Evolutionary conservation across 2,888 invertebrate species (phyloP).

Genomic region (Chrysolina americana): DNA sequence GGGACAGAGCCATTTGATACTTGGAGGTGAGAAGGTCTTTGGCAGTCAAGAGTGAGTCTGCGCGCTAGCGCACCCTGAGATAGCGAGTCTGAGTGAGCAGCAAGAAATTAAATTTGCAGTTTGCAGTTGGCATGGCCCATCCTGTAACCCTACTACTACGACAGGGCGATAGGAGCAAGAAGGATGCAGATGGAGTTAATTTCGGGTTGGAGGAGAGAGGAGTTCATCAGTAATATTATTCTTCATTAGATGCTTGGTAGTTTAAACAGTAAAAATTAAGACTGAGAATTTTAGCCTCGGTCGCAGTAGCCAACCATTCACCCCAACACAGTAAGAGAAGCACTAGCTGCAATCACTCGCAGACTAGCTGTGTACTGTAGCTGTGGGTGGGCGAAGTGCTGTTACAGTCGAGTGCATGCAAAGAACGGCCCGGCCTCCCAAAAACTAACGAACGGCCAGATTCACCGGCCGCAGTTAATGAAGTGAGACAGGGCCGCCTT

Average conservation of each 20-base stretch:
- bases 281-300: conserved; percentile 65
- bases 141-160: conserved; percentile 53
- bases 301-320: conserved; percentile 64
- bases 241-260: conserved; percentile 37
- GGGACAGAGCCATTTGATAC: conserved; percentile 74
- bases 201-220: conserved; percentile 26
- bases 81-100: conserved; percentile 60
- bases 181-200: conserved; percentile 41
- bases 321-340: conserved; percentile 62
- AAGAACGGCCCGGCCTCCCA: conserved; percentile 60
- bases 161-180: conserved; percentile 48
- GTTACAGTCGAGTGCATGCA: conserved; percentile 66
- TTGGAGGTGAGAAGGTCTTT: conserved; percentile 73
- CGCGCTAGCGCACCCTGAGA: conserved; percentile 63
- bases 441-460: conserved; percentile 10
- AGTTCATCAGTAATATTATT: conserved; percentile 29
- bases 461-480: conserved; percentile 26
- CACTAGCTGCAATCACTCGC: conserved; percentile 56
- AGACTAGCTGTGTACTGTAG: conserved; percentile 64
- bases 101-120: conserved; percentile 57
- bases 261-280: conserved; percentile 37
- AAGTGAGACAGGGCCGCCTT: conserved; percentile 55
- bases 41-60: conserved; percentile 66
- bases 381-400: conserved; percentile 69
- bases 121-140: conserved; percentile 52